Conservation (phyloP, 2,888 invertebrate species). For the Lasioglossum vierecki region DNA sequence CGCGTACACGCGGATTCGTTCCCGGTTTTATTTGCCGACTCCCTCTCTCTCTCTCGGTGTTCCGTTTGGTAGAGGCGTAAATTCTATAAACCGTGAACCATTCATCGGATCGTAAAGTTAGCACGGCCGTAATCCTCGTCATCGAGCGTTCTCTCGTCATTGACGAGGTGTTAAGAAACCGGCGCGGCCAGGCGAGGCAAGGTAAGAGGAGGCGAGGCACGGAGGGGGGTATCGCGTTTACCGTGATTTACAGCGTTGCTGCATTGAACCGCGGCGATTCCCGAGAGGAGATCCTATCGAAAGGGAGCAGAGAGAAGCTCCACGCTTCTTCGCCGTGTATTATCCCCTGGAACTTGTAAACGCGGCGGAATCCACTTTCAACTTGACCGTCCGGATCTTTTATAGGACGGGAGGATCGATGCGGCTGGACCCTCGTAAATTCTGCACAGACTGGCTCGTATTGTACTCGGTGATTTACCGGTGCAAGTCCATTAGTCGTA, state of each 20-base stretch:
- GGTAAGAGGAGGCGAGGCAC: conserved; percentile 37
- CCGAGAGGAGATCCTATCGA: conserved; percentile 59
- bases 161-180: conserved; percentile 78
- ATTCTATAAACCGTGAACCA: conserved; percentile 26
- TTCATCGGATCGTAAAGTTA: conserved; percentile 46
- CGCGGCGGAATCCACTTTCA: conserved; percentile 52
- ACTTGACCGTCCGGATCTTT: conserved; percentile 61
- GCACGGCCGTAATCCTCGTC: conserved; percentile 34
- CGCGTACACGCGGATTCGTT: conserved; percentile 28
- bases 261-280: conserved; percentile 27
- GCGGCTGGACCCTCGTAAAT: conserved; percentile 74
- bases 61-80: conserved; percentile 19
- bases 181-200: not conserved
- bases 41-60: not conserved
- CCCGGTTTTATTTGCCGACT: conserved; percentile 12
- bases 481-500: conserved; percentile 78
- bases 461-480: conserved; percentile 77
- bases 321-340: not conserved
- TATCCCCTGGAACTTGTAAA: not conserved
- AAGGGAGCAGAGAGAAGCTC: conserved; percentile 25
- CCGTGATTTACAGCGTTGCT: conserved; percentile 71
- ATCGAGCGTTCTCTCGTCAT: conserved; percentile 42
- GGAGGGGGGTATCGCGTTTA: conserved; percentile 55
- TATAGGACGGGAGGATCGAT: conserved; percentile 64
- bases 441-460: conserved; percentile 66